phyloP scores from a whole-genome alignment of 2,113 vertebrate species.

The Mirza zaza region DNA sequence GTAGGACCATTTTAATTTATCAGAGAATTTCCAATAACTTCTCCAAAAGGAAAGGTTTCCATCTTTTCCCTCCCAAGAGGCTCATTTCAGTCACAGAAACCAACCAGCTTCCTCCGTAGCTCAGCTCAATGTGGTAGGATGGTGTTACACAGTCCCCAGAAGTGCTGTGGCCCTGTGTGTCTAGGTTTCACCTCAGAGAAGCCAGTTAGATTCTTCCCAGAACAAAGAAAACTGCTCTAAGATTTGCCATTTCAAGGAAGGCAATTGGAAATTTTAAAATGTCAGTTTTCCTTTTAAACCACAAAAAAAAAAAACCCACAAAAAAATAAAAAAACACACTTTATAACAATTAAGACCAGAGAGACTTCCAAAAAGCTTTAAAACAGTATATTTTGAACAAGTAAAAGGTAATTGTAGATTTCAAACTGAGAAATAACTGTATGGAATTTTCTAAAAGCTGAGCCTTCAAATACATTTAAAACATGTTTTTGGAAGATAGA shows the following conservation, averaged over 20 bases:
- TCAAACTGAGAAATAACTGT: not conserved
- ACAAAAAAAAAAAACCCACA: not conserved
- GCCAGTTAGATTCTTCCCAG: not conserved
- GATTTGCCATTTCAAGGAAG: not conserved
- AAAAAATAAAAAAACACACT: too few species aligned
- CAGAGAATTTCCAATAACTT: not conserved
- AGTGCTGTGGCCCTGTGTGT: rapidly evolving
- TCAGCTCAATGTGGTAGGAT: not conserved
- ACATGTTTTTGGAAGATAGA: not conserved
- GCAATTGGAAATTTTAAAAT: not conserved
- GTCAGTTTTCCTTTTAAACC: not conserved
- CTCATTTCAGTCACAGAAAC: not conserved
- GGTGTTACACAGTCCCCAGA: not conserved
- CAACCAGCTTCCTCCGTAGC: not conserved
- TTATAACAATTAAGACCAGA: not conserved
- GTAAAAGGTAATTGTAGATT: not conserved
- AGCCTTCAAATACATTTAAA: not conserved
- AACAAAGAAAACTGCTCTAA: not conserved
- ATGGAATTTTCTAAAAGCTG: not conserved
- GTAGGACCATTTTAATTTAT: not conserved
- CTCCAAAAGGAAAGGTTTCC: not conserved
- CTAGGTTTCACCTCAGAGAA: not conserved
- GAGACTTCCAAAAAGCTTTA: not conserved
- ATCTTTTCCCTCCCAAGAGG: not conserved
- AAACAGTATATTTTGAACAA: not conserved